phyloP scores from a whole-genome alignment of 1,140 invertebrate genomes.

The Aethina tumida region DNA sequence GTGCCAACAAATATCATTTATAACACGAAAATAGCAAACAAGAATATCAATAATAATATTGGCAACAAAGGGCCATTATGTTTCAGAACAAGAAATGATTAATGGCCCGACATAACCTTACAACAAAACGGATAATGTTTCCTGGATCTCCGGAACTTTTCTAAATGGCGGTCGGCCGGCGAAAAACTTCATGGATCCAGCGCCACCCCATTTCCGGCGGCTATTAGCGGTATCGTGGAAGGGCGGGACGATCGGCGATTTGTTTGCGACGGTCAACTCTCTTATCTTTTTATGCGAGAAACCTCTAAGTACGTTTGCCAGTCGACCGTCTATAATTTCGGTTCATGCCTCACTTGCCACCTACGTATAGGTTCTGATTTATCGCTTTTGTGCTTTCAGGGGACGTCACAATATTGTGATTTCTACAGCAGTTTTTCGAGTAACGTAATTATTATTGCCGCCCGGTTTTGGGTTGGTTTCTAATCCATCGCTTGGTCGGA shows the following conservation, averaged over 20 bases:
- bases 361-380: no score
- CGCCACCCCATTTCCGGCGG: conserved; percentile 32
- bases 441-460: no score
- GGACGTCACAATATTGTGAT: no score
- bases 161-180: conserved; percentile 29
- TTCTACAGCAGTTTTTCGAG: no score
- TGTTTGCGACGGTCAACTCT: conserved; percentile 30
- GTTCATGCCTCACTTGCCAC: no score
- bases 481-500: no score
- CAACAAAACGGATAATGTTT: conserved; percentile 34
- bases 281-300: no score
- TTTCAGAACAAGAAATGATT: conserved; percentile 31
- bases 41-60: conserved; percentile 35
- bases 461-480: no score
- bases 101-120: conserved; percentile 30
- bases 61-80: conserved; percentile 23
- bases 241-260: conserved; percentile 30
- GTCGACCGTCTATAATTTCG: no score
- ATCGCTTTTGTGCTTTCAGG: no score
- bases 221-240: conserved; percentile 33
- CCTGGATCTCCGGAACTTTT: conserved; percentile 31
- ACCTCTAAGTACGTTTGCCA: no score
- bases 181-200: conserved; percentile 15
- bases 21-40: conserved; percentile 34
- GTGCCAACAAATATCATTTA: conserved; percentile 35